Evolutionary conservation across 1,140 invertebrate species (phyloP), one percentile per base, ranked within the genome.

Genomic region (Drosophila sp.): DNA sequence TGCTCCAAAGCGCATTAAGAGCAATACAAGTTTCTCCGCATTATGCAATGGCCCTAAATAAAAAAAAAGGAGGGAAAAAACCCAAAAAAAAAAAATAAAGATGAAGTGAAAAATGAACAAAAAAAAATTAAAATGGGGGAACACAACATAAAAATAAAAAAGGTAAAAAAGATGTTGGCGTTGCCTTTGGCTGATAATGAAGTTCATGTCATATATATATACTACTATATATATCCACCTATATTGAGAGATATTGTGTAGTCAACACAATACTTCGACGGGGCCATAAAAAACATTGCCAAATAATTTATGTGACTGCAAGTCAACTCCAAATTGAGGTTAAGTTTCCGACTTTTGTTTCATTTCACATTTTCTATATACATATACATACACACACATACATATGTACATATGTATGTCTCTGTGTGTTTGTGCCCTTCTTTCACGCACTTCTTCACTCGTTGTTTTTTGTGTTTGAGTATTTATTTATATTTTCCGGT

Each of bases 41-140:
- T 87, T 87, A 87, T 80, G 84, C 84, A 87, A 87, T 87, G 83
- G 84, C 84, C 84, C 85, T 87, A 80, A 80, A 87, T 87, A 38
- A 38, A 38, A 30, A 83, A 80, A 87, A 86, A 77, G 11, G n/a
- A 50, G 44, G 44, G 25, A 25, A 68, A 58, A 50, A 50, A 27
- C 23, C 44, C 77, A 77, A 89, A 87, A 87, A 83, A 79, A 84
- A 83, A 73, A 89, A 87, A 87, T 79, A 79, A 84, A 83, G 70
- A 82, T 87, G 60, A 38, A 38, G 35, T 38, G 72, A 64, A 41
- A 86, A 81, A 85, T 71, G 81, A 86, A 87, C 76, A 79, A 87
- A 83, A 86, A 86, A 80, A 84, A 89, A 70, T 83, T 87, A 58
- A 38, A 38, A 38, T 38, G 79, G 76, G 72, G 83, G 44, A 50